These are phyloP conservation scores for Pogonomyrmex barbatus DNA, from an alignment of 1,140 invertebrate species.

Conservation along the genomic window DNA sequence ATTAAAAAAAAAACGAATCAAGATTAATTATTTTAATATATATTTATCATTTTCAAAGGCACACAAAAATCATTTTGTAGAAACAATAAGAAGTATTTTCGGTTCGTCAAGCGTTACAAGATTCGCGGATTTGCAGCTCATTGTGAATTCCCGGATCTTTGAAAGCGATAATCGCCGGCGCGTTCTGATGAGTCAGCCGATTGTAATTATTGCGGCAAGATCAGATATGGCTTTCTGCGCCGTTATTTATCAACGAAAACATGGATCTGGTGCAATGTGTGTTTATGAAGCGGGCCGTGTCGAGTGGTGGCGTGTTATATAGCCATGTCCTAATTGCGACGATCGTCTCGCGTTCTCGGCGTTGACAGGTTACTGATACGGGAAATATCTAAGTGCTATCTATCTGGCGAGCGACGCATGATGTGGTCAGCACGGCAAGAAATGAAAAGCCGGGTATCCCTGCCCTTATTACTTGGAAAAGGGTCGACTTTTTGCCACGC, in stretches of 20 bases:
- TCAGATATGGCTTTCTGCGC: slow-evolving; percentile 61
- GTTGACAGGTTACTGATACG: slow-evolving; percentile 34
- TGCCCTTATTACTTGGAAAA: slow-evolving; percentile 67
- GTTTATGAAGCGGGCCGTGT: slow-evolving; percentile 49
- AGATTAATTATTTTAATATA: neutral
- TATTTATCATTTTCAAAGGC: neutral
- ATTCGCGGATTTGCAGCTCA: neutral
- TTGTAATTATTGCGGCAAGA: slow-evolving; percentile 69
- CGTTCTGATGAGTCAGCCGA: slow-evolving; percentile 71
- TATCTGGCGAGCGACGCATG: slow-evolving; percentile 10
- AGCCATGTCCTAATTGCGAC: slow-evolving; percentile 24
- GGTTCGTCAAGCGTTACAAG: neutral
- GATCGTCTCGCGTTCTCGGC: neutral
- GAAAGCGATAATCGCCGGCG: slow-evolving; percentile 28
- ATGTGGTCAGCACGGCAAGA: slow-evolving; percentile 34
- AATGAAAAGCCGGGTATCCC: slow-evolving; percentile 55
- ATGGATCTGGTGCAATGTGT: slow-evolving; percentile 61
- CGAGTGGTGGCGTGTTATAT: slow-evolving; percentile 1
- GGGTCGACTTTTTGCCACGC: slow-evolving; percentile 72
- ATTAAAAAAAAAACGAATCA: neutral
- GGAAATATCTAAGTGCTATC: slow-evolving; percentile 35
- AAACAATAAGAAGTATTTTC: neutral
- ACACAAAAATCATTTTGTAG: neutral
- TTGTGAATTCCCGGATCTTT: slow-evolving; percentile 39
- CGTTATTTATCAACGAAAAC: slow-evolving; percentile 68